Percentiles rank a stretch among this genome's conserved stretches.
Evolutionary conservation across 2,888 invertebrate species (phyloP).

Genomic region (Boloria selene): DNA sequence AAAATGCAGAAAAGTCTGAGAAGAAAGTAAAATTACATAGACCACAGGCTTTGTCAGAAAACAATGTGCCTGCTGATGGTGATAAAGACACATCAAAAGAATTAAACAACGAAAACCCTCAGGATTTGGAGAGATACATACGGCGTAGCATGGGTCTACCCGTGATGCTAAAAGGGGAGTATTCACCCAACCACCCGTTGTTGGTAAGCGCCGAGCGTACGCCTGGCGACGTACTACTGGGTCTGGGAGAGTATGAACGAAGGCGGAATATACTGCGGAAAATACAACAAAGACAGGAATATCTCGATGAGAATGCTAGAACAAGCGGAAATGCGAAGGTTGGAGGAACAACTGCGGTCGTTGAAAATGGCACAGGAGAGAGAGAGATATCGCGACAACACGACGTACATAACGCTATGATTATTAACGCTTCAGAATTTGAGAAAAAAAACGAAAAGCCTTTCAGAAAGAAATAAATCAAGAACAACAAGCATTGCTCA

Average conservation of each 20-base stretch:
- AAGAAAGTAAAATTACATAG: slow-evolving; percentile 51
- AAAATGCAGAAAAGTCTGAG: slow-evolving; percentile 38
- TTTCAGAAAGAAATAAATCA: slow-evolving; percentile 75
- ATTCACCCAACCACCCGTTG: no score
- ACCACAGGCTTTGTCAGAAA: slow-evolving; percentile 40
- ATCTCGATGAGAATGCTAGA: no score
- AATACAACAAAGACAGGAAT: no score
- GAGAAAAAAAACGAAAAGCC: slow-evolving; percentile 69
- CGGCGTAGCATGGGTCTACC: no score
- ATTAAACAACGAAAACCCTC: slow-evolving; percentile 58
- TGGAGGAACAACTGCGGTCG: no score
- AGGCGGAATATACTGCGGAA: no score
- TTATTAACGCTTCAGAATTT: slow-evolving; percentile 75
- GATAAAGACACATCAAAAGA: slow-evolving; percentile 39
- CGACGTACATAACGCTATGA: slow-evolving; percentile 52
- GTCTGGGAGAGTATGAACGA: no score
- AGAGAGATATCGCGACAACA: slow-evolving; percentile 58
- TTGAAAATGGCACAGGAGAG: slow-evolving; percentile 61
- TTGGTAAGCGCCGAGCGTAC: no score
- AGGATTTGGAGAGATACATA: slow-evolving; percentile 70
- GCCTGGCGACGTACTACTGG: no score
- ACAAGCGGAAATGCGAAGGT: no score
- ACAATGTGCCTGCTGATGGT: slow-evolving; percentile 45
- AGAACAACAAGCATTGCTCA: slow-evolving; percentile 55
- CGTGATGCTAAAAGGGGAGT: no score